Evolutionary conservation across 2,113 vertebrate species (phyloP).

Genomic region (Equus quagga): DNA sequence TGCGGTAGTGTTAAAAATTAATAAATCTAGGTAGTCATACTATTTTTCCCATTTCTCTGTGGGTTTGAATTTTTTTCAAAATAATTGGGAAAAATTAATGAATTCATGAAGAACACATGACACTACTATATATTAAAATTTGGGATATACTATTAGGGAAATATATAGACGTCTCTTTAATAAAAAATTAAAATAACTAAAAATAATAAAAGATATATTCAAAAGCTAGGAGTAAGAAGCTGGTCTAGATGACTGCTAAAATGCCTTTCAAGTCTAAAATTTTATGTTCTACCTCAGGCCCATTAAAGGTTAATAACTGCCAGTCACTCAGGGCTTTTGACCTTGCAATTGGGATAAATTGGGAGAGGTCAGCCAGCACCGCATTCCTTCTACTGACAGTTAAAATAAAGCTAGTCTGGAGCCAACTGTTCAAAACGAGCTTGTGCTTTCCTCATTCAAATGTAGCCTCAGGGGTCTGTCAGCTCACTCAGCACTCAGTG

Average conservation of each 20-base stretch:
- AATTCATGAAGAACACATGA: not conserved
- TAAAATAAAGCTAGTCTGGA: not conserved
- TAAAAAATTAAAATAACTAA: not conserved
- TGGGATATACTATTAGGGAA: not conserved
- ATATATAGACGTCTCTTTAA: not conserved
- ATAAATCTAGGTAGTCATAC: not conserved
- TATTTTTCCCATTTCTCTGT: not conserved
- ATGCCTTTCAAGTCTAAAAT: not conserved
- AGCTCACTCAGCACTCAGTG: not conserved
- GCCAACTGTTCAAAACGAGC: not conserved
- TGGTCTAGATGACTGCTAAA: not conserved
- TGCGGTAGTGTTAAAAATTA: not conserved
- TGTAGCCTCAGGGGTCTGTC: not conserved
- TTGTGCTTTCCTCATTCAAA: not conserved
- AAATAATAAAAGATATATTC: not conserved
- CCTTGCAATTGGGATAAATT: not conserved
- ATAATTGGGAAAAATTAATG: not conserved
- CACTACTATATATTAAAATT: not conserved
- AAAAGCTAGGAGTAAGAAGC: not conserved
- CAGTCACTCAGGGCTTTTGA: not conserved
- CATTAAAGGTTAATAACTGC: not conserved
- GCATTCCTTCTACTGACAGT: not conserved
- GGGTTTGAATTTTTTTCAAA: not conserved
- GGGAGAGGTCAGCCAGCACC: not conserved
- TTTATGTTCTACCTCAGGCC: not conserved